Percentiles rank a stretch among this genome's conserved stretches.
phyloP scores from a whole-genome alignment of 2,888 invertebrate species.

The Conistra vaccinii region DNA sequence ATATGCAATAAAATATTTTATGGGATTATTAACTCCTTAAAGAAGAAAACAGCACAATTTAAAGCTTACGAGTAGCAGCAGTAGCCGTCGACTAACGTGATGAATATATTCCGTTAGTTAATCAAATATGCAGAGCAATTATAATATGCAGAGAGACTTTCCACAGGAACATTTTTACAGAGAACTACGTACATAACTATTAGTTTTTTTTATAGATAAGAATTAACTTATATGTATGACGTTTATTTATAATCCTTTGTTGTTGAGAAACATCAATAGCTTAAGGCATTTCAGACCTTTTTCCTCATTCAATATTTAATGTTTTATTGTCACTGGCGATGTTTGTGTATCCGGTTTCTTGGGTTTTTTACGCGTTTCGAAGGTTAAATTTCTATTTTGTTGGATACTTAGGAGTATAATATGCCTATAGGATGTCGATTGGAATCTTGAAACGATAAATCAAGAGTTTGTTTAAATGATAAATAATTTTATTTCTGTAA shows the following conservation, averaged over 20 bases:
- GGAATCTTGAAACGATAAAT: not conserved
- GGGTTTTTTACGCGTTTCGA: not conserved
- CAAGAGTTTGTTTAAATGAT: not conserved
- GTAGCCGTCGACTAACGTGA: conserved; percentile 14
- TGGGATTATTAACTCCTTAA: not conserved
- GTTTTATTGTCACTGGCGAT: conserved; percentile 23
- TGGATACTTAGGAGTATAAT: not conserved
- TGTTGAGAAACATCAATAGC: conserved; percentile 22
- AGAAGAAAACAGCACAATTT: conserved; percentile 23
- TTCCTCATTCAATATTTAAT: conserved; percentile 21
- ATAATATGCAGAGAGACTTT: conserved; percentile 49
- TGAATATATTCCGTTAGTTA: conserved; percentile 48
- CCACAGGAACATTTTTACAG: conserved; percentile 21
- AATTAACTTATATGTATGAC: not conserved
- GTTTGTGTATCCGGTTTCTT: conserved; percentile 19
- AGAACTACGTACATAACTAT: not conserved
- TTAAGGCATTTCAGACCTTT: conserved; percentile 28
- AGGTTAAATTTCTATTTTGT: not conserved
- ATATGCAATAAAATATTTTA: not conserved
- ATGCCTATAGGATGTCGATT: not conserved
- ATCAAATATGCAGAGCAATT: conserved; percentile 54
- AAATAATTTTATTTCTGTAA: too few species aligned
- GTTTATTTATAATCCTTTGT: not conserved
- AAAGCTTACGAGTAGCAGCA: conserved; percentile 5
- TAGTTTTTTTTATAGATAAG: not conserved